Percentiles rank a stretch among this genome's conserved stretches.
Conservation (phyloP, 2,888 invertebrate species). For the Eubasilissa splendida region DNA sequence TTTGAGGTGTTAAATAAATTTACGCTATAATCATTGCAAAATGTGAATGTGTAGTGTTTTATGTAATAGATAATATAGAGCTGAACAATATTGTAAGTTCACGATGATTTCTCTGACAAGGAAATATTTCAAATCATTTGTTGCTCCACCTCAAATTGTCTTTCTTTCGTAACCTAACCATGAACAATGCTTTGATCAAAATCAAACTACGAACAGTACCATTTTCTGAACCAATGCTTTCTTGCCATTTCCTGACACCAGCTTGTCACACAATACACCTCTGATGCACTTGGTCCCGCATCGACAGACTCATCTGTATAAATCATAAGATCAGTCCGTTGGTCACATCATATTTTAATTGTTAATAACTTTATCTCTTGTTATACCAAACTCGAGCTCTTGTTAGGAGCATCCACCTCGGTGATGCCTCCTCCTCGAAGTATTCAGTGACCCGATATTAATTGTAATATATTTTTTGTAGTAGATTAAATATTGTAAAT, state of each 20-base stretch:
- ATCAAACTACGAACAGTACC: too few relatives aligned
- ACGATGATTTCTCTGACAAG: slow-evolving; percentile 9
- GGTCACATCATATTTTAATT: slow-evolving; percentile 9
- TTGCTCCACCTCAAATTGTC: slow-evolving; percentile 15
- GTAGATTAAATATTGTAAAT: slow-evolving; percentile 28
- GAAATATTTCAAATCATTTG: slow-evolving; percentile 13
- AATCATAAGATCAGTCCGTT: slow-evolving; percentile 4
- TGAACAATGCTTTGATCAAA: not conserved
- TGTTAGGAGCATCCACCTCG: slow-evolving; percentile 10
- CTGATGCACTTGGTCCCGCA: not conserved
- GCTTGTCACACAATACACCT: not conserved
- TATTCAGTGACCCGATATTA: slow-evolving; percentile 4
- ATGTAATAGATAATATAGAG: slow-evolving; percentile 53
- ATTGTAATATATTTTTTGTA: slow-evolving; percentile 35
- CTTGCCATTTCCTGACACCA: slow-evolving; percentile 46
- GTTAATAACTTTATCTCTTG: slow-evolving; percentile 1
- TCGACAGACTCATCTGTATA: not conserved
- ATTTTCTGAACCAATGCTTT: slow-evolving; percentile 39
- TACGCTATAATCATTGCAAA: slow-evolving; percentile 50
- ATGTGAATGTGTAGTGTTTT: slow-evolving; percentile 55
- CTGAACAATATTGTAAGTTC: slow-evolving; percentile 1
- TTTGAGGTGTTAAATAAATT: slow-evolving; percentile 45
- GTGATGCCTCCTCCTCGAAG: not conserved
- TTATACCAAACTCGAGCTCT: slow-evolving; percentile 10
- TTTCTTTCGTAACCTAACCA: not conserved